Conservation (phyloP, 2,888 invertebrate species). For the Proisotoma minuta region DNA sequence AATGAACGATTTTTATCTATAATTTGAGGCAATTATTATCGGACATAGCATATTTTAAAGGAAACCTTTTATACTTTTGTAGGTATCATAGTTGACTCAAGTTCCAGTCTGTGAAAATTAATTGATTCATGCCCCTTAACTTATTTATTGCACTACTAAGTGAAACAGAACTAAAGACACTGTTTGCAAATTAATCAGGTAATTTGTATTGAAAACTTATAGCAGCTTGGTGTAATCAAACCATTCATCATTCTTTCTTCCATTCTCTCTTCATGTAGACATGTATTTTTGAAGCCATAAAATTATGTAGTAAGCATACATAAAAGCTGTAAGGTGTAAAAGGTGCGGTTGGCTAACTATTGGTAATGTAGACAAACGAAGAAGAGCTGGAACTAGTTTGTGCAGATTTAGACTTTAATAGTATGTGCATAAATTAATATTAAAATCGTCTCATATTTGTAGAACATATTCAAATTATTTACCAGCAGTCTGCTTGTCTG, state of each 20-base stretch:
- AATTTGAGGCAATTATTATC: not conserved
- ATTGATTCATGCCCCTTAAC: not conserved
- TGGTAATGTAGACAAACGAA: not conserved
- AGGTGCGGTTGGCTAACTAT: too few species aligned
- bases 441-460: too few species aligned
- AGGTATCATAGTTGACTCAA: not conserved
- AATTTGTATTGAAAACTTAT: not conserved
- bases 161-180: not conserved
- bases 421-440: conserved; percentile 14
- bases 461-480: too few species aligned
- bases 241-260: not conserved
- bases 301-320: too few species aligned
- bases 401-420: conserved; percentile 16
- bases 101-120: not conserved
- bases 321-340: too few species aligned
- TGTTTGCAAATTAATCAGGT: not conserved
- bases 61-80: not conserved
- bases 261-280: not conserved
- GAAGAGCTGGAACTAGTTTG: conserved; percentile 7
- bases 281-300: too few species aligned
- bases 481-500: too few species aligned
- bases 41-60: not conserved
- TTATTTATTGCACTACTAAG: not conserved
- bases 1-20: not conserved
- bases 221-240: not conserved